phyloP scores from a whole-genome alignment of 2,888 invertebrate genomes.

The Bellardia pandia region DNA sequence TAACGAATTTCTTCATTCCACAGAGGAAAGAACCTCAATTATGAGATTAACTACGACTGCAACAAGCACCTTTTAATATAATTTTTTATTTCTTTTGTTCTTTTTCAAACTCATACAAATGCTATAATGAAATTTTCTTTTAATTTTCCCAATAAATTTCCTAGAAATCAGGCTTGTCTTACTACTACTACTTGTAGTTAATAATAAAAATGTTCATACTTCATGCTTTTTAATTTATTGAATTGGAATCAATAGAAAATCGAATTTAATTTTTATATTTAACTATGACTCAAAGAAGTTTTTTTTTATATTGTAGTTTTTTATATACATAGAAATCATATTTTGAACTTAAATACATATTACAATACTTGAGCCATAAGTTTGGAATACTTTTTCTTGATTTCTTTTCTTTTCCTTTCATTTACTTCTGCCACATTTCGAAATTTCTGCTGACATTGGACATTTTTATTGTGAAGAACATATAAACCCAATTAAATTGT shows the following conservation, averaged over 20 bases:
- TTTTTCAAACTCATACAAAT: neutral
- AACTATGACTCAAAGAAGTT: neutral
- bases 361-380: conserved; percentile 21
- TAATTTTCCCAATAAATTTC: conserved; percentile 45
- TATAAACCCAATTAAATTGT: conserved; percentile 68
- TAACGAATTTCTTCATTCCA: conserved; percentile 57
- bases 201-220: conserved; percentile 49
- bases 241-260: conserved; percentile 22
- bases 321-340: neutral
- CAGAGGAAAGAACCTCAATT: conserved; percentile 48
- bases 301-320: neutral
- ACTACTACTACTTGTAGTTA: neutral
- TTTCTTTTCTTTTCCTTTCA: neutral
- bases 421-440: conserved; percentile 5
- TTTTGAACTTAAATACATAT: neutral
- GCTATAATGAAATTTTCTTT: conserved; percentile 31
- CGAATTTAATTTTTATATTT: conserved; percentile 34
- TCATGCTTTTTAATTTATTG: conserved; percentile 61
- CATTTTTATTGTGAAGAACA: conserved; percentile 25
- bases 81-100: conserved; percentile 8
- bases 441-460: conserved; percentile 62
- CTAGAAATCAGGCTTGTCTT: conserved; percentile 14
- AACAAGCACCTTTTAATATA: conserved; percentile 28
- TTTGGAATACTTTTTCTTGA: neutral
- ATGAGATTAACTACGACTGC: conserved; percentile 38